Conservation (phyloP, 2,113 vertebrate genomes). For the Asarcornis scutulata region DNA sequence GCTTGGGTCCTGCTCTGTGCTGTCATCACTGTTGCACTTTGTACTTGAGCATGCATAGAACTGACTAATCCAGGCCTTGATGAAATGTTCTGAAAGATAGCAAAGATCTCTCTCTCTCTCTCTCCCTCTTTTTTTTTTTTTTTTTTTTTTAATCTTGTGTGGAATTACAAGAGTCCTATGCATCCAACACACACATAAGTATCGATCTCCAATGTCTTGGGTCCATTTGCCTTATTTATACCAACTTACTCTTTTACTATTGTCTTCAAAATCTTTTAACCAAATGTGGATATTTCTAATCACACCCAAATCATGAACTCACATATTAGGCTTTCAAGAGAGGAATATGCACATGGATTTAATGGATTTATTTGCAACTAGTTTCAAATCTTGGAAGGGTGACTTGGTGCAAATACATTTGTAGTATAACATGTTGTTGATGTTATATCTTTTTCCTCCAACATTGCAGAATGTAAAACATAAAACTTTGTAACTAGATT, state of each 20-base stretch:
- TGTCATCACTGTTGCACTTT: neutral
- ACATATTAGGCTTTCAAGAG: neutral
- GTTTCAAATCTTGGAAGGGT: constrained; percentile 4
- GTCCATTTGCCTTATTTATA: neutral
- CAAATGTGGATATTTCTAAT: neutral
- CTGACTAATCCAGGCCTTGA: neutral
- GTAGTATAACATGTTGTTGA: neutral
- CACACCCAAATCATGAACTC: neutral
- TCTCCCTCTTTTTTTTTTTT: neutral
- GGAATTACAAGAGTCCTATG: neutral
- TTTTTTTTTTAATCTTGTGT: neutral
- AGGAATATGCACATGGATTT: neutral
- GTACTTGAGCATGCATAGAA: neutral
- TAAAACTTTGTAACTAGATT: neutral
- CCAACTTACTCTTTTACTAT: neutral
- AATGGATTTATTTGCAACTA: constrained; percentile 36
- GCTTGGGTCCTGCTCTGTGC: neutral
- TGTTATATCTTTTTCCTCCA: neutral
- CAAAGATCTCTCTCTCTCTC: neutral
- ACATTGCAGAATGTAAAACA: neutral
- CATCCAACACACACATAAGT: neutral
- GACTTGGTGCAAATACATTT: neutral
- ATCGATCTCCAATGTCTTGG: neutral
- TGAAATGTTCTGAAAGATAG: neutral
- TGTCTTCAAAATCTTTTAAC: neutral